Evolutionary conservation across 2,888 invertebrate genomes (phyloP).

Genomic region (Elysia crispata): DNA sequence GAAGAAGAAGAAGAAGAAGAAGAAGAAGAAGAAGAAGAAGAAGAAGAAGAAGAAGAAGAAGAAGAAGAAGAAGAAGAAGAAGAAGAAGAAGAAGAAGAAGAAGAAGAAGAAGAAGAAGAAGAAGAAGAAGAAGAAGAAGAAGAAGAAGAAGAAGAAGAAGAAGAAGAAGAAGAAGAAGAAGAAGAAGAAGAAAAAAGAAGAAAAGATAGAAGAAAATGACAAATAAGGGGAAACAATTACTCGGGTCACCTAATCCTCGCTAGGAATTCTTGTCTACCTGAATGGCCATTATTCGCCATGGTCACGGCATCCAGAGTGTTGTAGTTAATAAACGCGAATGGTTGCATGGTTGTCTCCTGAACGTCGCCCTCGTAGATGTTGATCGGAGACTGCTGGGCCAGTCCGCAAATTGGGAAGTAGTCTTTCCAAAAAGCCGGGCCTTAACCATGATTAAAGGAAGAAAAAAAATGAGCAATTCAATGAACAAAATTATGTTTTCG

Average conservation of each 20-base stretch:
- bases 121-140: neutral
- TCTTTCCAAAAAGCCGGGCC: neutral
- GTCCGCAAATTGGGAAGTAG: neutral
- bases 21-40: neutral
- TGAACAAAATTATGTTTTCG: no score
- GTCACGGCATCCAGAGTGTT: conserved; percentile 13
- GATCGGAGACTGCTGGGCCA: conserved; percentile 19
- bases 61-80: conserved; percentile 4
- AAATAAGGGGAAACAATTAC: no score
- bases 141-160: conserved; percentile 4
- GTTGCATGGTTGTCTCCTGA: neutral
- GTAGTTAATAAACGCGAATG: conserved; percentile 15
- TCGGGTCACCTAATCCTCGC: no score
- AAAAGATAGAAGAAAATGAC: no score
- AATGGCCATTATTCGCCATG: conserved; percentile 31
- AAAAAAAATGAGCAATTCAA: no score
- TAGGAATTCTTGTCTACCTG: conserved; percentile 15
- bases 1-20: no score
- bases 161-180: conserved; percentile 7
- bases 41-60: conserved; percentile 1
- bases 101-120: neutral
- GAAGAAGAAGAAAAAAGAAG: neutral
- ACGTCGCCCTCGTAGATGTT: conserved; percentile 37
- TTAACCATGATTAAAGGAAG: neutral
- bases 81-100: conserved; percentile 4